phyloP scores from a whole-genome alignment of 2,888 invertebrate genomes.

The Habrosyne pyritoides region DNA sequence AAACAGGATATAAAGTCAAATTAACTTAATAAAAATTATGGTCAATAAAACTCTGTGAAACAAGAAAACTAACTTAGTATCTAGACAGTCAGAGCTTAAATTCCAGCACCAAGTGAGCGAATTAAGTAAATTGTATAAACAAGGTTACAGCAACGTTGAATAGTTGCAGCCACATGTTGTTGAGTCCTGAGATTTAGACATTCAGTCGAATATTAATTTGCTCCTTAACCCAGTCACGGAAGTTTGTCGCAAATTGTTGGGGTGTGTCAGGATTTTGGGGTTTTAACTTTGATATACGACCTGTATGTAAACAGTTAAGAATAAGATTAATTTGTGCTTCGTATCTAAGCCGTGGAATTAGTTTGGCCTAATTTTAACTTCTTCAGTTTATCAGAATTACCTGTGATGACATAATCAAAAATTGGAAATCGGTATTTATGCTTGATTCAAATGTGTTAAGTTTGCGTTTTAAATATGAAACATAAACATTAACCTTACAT shows the following conservation, averaged over 20 bases:
- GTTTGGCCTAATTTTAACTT: neutral
- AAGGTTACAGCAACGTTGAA: slow-evolving; percentile 5
- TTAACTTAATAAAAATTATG: too few relatives aligned
- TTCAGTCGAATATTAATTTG: slow-evolving; percentile 17
- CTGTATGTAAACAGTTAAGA: slow-evolving; percentile 3
- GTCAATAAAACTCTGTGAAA: neutral
- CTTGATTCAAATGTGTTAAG: too few relatives aligned
- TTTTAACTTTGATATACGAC: slow-evolving; percentile 6
- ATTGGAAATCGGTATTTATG: too few relatives aligned
- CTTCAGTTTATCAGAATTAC: too few relatives aligned
- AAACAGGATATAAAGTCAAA: too few relatives aligned
- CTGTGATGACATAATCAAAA: too few relatives aligned
- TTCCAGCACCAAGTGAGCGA: neutral
- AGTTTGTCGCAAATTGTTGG: slow-evolving; percentile 6
- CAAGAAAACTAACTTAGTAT: neutral
- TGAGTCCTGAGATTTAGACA: slow-evolving; percentile 13
- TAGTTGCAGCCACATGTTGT: slow-evolving; percentile 7
- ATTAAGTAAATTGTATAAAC: neutral
- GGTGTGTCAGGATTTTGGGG: slow-evolving; percentile 8
- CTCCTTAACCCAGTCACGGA: slow-evolving; percentile 17
- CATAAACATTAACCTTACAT: too few relatives aligned
- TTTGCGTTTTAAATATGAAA: too few relatives aligned
- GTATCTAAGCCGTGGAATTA: neutral
- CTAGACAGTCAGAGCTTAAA: neutral
- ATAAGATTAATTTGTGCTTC: slow-evolving; percentile 2